A percentile compares a stretch with the other conserved stretches of the same genome.
Evolutionary conservation across 92 coral and sea anemone species (phyloP).

Genomic region (Plumapathes pennacea): DNA sequence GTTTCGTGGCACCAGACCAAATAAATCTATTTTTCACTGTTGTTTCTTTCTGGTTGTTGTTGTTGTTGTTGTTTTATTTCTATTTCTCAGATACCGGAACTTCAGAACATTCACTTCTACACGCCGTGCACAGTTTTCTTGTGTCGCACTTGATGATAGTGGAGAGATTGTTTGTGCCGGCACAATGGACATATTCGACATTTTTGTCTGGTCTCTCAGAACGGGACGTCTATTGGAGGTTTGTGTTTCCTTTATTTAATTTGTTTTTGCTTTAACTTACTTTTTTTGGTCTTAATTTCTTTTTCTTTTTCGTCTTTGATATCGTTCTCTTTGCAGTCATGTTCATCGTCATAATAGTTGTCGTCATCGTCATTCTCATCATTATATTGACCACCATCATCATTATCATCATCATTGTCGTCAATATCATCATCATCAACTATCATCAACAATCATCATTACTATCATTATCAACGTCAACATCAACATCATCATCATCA

Average conservation of each 20-base stretch:
- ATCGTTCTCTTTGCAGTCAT: too few relatives aligned
- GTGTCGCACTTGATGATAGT: slow-evolving; percentile 86
- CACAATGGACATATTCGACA: slow-evolving; percentile 90
- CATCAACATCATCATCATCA: too few relatives aligned
- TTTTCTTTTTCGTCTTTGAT: too few relatives aligned
- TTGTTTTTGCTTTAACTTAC: neutral
- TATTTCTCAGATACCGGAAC: slow-evolving; percentile 74
- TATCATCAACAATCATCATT: too few relatives aligned
- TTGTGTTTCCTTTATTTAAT: neutral
- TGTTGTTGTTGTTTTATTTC: neutral
- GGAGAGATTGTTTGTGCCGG: slow-evolving; percentile 96
- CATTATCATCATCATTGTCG: too few relatives aligned
- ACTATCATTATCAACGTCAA: too few relatives aligned
- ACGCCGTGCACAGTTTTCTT: slow-evolving; percentile 92
- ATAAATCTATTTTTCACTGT: neutral
- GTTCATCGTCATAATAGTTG: too few relatives aligned
- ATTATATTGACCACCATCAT: too few relatives aligned
- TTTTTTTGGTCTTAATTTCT: too few relatives aligned
- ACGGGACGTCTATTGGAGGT: slow-evolving; percentile 93
- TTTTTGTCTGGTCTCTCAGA: slow-evolving; percentile 95
- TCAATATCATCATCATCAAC: too few relatives aligned
- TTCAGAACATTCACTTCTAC: slow-evolving; percentile 96
- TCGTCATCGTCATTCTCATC: too few relatives aligned
- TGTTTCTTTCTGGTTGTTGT: neutral
- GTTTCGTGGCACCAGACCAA: neutral